Evolutionary conservation across 2,113 vertebrate species (phyloP).

Genomic region (Nesoenas mayeri): DNA sequence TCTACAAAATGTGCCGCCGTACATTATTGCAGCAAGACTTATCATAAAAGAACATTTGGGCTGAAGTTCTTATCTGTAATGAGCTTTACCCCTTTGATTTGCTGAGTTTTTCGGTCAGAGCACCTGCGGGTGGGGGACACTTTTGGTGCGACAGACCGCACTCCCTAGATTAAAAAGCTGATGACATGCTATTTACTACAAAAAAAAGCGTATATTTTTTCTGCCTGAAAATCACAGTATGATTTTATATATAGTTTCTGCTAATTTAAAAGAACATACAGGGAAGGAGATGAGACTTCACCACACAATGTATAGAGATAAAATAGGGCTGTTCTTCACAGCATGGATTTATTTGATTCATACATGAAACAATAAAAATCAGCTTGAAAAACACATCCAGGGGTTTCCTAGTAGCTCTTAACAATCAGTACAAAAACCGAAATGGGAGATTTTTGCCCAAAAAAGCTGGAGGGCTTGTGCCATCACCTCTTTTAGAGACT

Average conservation of each 20-base stretch:
- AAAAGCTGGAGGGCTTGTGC: neutral
- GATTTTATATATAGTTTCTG: neutral
- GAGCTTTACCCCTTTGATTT: neutral
- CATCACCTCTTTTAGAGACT: neutral
- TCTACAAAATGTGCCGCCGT: neutral
- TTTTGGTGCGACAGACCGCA: neutral
- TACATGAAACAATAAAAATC: neutral
- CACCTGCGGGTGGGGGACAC: neutral
- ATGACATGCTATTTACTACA: neutral
- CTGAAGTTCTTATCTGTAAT: neutral
- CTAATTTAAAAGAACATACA: neutral
- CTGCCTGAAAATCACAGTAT: neutral
- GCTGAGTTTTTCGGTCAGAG: neutral
- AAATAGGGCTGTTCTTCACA: neutral
- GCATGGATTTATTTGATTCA: neutral
- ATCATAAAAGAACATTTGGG: neutral
- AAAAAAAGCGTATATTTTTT: neutral
- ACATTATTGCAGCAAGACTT: neutral
- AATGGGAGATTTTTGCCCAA: neutral
- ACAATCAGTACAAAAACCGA: neutral
- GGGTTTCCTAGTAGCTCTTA: neutral
- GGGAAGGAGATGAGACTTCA: neutral
- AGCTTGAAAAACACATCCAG: neutral
- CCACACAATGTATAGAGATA: neutral
- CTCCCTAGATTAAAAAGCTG: neutral